Base-by-base conservation (phyloP, 2,113 vertebrate genomes). In the Poeciliopsis prolifica region DNA sequence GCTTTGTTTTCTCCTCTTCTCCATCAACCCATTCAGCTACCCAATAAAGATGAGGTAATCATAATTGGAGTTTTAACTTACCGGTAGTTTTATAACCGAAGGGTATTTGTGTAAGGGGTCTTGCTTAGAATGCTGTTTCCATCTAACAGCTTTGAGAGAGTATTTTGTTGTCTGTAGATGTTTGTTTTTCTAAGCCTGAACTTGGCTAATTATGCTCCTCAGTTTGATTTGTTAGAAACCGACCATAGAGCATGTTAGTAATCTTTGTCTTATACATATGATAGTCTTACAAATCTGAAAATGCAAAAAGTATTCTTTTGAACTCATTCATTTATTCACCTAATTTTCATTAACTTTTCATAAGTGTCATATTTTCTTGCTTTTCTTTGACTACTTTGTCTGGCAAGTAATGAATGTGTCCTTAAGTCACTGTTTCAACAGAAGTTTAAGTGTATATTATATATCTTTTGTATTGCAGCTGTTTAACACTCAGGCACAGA, bases 401-500 rank as follows among this genome's bases (percentile, higher is more conserved):
- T 22, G 19, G 1, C 6, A 22, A 22, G 19, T 51, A 24, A 24
- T 24, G 48, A 54, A 54, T 54, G 67, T 22, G 10, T 17, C 24
- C 14, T 30, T 26, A 31, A 8, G 14, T 14, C 15, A 33, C 29
- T 24, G 48, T 30, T 35, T 19, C 31, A 22, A 30, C 10, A 1
- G 14, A 68, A 74, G 28, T 65, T 1, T 35, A 31, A 44, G 2
- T 13, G 11, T 0, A 28, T 29, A 17, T 61, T 2, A 29, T 29
- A 29, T 72, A 24, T 82, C 0, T 83, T 12, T 3, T 82, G 51
- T 54, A 12, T 77, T 64, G 62, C 92, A 97, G 97, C 95, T 98
- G 68, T 96, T 97, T 78, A 93, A 96, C 72, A 96, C 94, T 0
- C 96, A 96, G 79, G 94, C 97, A 4, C 95, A 97, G 87, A 98